These are phyloP conservation scores for Arctopsyche grandis DNA, from an alignment of 1,140 invertebrate genomes.

Conservation along the genomic window DNA sequence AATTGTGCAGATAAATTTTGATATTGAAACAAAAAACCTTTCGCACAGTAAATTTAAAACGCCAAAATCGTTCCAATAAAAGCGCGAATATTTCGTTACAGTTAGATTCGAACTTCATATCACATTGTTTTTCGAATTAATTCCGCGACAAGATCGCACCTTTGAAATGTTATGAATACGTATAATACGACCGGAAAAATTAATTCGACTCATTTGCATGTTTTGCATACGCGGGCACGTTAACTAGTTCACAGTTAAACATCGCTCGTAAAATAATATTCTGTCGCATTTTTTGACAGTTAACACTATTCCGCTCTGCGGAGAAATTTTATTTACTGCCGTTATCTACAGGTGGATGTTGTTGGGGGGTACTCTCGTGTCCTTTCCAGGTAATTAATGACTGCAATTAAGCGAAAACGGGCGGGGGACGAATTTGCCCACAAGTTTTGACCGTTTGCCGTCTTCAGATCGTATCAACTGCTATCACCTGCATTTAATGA, in stretches of 20 bases:
- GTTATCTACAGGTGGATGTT: constrained; percentile 5
- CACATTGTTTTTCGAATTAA: no score
- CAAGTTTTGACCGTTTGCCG: background rate
- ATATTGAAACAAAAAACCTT: no score
- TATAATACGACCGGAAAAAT: no score
- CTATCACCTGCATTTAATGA: constrained; percentile 25
- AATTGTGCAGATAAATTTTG: no score
- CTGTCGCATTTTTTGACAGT: background rate
- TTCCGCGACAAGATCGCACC: no score
- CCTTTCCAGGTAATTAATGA: background rate
- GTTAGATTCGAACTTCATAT: no score
- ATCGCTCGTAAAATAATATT: background rate
- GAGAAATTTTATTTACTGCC: constrained; percentile 1
- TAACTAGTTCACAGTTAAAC: background rate
- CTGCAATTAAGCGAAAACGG: constrained; percentile 4
- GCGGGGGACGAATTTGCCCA: background rate
- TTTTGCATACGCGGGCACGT: background rate
- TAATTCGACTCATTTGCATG: background rate
- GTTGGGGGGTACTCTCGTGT: background rate
- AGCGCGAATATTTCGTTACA: no score
- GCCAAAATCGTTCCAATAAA: no score
- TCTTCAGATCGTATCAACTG: background rate
- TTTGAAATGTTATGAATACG: no score
- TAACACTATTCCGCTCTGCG: background rate
- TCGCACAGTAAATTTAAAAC: no score